Conservation (phyloP, 2,797 vertebrate genomes). For the Micropoecilia bifurca region DNA sequence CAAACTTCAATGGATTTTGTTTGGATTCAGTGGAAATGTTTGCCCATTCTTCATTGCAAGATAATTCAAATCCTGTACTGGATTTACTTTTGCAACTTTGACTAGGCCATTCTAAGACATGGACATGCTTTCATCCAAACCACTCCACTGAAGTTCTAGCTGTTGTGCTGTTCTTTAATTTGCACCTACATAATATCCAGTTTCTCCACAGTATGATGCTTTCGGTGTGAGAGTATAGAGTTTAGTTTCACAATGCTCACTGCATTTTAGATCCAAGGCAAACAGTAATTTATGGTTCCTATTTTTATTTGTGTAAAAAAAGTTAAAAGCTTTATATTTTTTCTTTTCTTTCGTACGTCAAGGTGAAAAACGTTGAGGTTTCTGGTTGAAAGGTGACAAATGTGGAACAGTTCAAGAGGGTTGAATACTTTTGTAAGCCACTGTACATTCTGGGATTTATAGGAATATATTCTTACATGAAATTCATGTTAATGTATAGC, state of each 20-base stretch:
- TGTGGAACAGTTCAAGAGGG: background rate
- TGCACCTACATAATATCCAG: no score
- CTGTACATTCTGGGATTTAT: conserved; percentile 28
- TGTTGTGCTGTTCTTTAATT: background rate
- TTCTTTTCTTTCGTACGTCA: background rate
- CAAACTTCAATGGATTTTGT: background rate
- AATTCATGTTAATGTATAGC: conserved; percentile 11
- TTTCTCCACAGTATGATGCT: background rate
- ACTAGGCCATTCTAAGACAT: background rate
- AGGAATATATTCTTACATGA: conserved; percentile 22
- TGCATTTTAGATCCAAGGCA: background rate
- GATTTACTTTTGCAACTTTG: background rate
- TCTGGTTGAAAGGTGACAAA: background rate
- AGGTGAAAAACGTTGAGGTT: background rate
- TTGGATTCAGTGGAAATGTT: background rate
- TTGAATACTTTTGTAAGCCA: background rate
- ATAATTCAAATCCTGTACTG: background rate
- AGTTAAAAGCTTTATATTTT: background rate
- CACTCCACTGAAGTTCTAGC: background rate
- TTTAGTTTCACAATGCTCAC: background rate
- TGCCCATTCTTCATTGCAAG: background rate
- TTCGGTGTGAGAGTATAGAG: background rate
- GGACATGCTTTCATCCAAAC: background rate
- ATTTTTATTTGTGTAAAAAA: background rate
- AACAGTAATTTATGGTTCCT: background rate